phyloP scores from a whole-genome alignment of 1,140 invertebrate genomes.

The Euschistus heros region DNA sequence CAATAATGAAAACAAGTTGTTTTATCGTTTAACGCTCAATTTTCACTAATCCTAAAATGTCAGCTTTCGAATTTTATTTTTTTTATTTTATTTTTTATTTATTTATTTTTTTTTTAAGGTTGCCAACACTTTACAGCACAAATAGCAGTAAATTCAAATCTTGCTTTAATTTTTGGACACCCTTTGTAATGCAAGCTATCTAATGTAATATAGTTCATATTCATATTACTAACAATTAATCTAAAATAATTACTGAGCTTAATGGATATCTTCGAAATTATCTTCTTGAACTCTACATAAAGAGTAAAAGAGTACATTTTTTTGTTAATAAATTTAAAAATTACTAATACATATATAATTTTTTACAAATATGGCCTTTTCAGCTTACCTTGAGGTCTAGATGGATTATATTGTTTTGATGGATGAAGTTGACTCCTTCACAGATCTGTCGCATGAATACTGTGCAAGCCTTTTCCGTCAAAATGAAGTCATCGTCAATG shows the following conservation, averaged over 20 bases:
- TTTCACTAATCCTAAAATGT: neutral
- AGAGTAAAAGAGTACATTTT: too few relatives aligned
- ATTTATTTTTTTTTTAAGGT: neutral
- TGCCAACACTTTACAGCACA: too few relatives aligned
- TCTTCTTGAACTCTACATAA: too few relatives aligned
- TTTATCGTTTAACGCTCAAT: neutral
- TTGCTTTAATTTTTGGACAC: neutral
- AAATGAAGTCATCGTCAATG: slow-evolving; percentile 92
- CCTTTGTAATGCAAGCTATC: too few relatives aligned
- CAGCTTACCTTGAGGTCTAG: slow-evolving; percentile 83
- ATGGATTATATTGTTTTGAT: slow-evolving; percentile 86
- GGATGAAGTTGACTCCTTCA: slow-evolving; percentile 93
- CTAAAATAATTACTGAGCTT: too few relatives aligned
- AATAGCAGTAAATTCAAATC: neutral
- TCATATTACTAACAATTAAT: too few relatives aligned
- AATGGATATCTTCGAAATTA: too few relatives aligned
- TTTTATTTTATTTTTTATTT: too few relatives aligned
- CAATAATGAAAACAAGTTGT: neutral
- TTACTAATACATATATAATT: neutral
- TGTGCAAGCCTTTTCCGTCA: slow-evolving; percentile 89
- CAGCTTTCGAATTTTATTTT: neutral
- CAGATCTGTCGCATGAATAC: slow-evolving; percentile 96
- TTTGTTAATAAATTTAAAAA: too few relatives aligned
- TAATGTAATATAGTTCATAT: too few relatives aligned
- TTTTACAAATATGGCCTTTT: neutral